Base-by-base conservation (phyloP, 2,113 vertebrate species). In the Oryzias melastigma region DNA sequence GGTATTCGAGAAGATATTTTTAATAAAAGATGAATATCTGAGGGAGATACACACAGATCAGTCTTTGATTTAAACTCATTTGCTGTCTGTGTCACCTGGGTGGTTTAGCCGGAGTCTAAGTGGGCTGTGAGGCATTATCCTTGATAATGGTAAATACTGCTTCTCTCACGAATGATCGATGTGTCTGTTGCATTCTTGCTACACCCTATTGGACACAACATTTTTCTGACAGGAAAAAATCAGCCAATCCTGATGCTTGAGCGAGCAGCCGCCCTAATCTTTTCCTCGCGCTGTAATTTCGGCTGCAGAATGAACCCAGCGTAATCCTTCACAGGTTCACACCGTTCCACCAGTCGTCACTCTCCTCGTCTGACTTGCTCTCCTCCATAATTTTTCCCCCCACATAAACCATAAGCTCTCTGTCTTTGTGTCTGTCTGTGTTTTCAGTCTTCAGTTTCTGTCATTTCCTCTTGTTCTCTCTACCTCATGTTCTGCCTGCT, bases 161-260 rank as follows among this genome's bases (percentile, higher is more conserved):
- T 66, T 73, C 62, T 57, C 71, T 65, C 79, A 50, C 29, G 45
- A 56, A 19, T 81, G 82, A 87, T 82, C 73, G 84, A 89, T 86
- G 87, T 29, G 12, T 79, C 72, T 82, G 82, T 82, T 78, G 14
- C 52, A 44, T 27, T 62, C 60, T 75, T 45, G 66, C 62, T 80
- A 83, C 77, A 66, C 74, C 66, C 62, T 70, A 75, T 81, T 87
- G 85, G 78, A 75, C 29, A 54, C 71, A 18, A 51, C 61, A 40
- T 64, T 81, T 73, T 71, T 79, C 69, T 85, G 84, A 84, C 85
- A 85, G 74, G 52, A 69, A 64, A 75, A 68, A 79, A 79, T 82
- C 68, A 75, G 72, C 82, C 84, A 84, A 73, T 87, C 75, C 68
- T 47, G 64, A 72, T 19, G 77, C 85, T 72, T 65, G 81, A 69